Evolutionary conservation across 2,888 invertebrate genomes (phyloP), one percentile per base, ranked within the genome.

Genomic region (Diaphora mendica): DNA sequence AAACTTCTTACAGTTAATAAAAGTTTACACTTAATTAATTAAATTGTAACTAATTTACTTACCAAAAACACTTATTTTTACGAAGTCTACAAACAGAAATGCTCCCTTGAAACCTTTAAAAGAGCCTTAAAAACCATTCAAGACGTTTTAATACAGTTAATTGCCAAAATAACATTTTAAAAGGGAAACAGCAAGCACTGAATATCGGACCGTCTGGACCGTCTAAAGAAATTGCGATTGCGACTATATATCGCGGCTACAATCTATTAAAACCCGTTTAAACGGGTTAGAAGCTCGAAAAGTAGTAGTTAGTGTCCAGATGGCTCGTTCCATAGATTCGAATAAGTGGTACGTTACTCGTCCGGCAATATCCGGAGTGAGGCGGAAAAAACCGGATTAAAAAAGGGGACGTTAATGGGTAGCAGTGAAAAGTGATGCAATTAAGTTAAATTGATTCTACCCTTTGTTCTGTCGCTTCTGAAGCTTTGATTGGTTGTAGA

Each of bases 361-460:
- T 89, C 88, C 87, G 87, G 87, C 91, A 93, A 94, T 94, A 94
- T 94, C 94, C 92, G 92, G 91, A 85, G 82, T 88, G 85, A 88
- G 87, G 87, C 90, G 90, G 91, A 89, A 92, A 93, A 85, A 93
- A 92, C 92, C 85, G 87, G 91, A 93, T 93, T 93, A 93, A 93
- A 92, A 89, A 91, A 91, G 91, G 92, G 90, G 91, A 89, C 91
- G 89, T 91, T 94, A 93, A 94, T 92, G 91, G 92, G 84, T 82
- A 82, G 84, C 87, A 78, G 91, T 92, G 93, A 94, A 92, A 93
- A 92, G 92, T 93, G 93, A 92, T 91, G 91, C 92, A 92, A 94
- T 94, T 94, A 94, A 90, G 71, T 82, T 82, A 87, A 89, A 90
- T 93, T 90, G 92, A 92, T 91, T 89, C 90, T 77, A 89, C 85